phyloP scores from a whole-genome alignment of 2,888 invertebrate genomes.

The Galerucella pusilla region DNA sequence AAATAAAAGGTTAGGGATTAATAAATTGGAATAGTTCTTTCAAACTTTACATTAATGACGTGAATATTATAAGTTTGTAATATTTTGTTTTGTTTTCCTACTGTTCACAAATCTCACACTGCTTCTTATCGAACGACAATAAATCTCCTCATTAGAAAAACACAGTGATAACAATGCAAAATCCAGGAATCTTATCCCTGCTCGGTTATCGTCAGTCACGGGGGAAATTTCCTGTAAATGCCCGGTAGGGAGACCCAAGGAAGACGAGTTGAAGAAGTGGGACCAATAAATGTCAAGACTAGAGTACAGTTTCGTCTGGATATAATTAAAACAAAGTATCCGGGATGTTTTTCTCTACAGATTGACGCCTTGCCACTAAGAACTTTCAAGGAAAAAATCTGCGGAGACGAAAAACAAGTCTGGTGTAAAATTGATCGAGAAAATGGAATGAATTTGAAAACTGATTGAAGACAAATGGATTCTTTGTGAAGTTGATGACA shows the following conservation, averaged over 20 bases:
- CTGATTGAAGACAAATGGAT: constrained; percentile 23
- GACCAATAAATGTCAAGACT: constrained; percentile 61
- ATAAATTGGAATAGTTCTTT: no score
- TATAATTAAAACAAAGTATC: constrained; percentile 64
- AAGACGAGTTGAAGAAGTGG: constrained; percentile 56
- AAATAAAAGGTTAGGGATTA: no score
- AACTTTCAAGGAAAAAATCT: constrained; percentile 12
- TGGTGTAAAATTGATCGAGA: constrained; percentile 22
- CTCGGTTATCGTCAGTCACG: constrained; percentile 51
- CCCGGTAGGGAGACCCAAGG: constrained; percentile 43
- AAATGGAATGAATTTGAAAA: constrained; percentile 20
- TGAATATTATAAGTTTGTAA: no score
- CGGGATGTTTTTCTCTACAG: constrained; percentile 51
- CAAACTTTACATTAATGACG: no score
- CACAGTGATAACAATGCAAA: constrained; percentile 1
- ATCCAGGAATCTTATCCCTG: constrained; percentile 19
- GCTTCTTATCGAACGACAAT: not conserved
- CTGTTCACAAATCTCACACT: not conserved
- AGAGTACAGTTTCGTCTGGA: constrained; percentile 57
- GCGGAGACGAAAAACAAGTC: constrained; percentile 3
- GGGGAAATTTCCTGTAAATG: constrained; percentile 56
- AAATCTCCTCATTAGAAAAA: not conserved
- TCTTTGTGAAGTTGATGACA: constrained; percentile 10
- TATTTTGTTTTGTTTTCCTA: no score
- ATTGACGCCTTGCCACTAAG: constrained; percentile 17